Percentiles rank a stretch among this genome's conserved stretches.
Conservation (phyloP, 2,888 invertebrate genomes). For the Embidobia sp. region DNA sequence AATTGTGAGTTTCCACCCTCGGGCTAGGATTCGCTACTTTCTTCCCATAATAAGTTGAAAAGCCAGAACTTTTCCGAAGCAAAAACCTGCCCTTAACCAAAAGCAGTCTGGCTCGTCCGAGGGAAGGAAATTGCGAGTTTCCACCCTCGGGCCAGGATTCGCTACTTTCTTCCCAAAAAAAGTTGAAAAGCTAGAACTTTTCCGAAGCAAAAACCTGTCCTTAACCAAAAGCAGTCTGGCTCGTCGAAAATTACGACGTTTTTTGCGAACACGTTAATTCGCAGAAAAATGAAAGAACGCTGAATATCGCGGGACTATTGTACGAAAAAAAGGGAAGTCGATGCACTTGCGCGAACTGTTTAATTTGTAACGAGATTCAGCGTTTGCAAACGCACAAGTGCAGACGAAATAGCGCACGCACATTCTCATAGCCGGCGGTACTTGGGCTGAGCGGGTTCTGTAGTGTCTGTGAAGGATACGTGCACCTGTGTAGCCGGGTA, state of each 20-base stretch:
- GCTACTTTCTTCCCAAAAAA: too few species aligned
- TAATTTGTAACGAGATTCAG: slow-evolving; percentile 58
- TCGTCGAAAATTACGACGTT: too few species aligned
- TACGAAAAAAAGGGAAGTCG: slow-evolving; percentile 30
- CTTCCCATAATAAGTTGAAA: too few species aligned
- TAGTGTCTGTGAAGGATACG: slow-evolving; percentile 63
- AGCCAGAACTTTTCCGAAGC: background rate
- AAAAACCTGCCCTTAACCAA: too few species aligned
- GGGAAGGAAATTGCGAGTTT: too few species aligned
- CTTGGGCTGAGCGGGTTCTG: slow-evolving; percentile 29
- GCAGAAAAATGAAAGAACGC: slow-evolving; percentile 15
- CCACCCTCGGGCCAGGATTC: too few species aligned
- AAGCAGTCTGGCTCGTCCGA: too few species aligned
- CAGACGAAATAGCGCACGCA: slow-evolving; percentile 57
- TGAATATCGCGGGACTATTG: slow-evolving; percentile 11
- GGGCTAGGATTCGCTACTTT: too few species aligned
- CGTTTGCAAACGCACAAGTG: slow-evolving; percentile 45
- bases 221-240: too few species aligned
- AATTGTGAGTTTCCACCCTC: too few species aligned
- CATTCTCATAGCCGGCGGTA: slow-evolving; percentile 43
- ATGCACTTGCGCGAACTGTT: slow-evolving; percentile 49
- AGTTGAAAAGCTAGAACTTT: too few species aligned
- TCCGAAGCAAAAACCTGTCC: too few species aligned
- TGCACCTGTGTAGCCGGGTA: slow-evolving; percentile 60
- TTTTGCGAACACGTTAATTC: slow-evolving; percentile 22